Evolutionary conservation across 2,888 invertebrate genomes (phyloP).

Genomic region (Platycnemis pennipes): DNA sequence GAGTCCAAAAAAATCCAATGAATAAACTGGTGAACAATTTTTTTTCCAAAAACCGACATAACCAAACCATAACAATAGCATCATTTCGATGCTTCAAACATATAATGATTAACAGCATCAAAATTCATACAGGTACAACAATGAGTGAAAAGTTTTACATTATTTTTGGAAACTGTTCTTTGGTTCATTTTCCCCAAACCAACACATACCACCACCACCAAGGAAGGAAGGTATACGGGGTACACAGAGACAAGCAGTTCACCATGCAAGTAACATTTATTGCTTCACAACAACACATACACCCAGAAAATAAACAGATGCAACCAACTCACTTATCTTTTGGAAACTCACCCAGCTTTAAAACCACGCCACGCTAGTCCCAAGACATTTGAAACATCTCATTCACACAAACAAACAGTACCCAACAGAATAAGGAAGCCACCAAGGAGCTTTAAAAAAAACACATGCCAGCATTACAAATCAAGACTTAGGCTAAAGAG

Average conservation of each 20-base stretch:
- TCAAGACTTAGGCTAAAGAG: background rate
- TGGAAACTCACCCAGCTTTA: background rate
- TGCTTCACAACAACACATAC: background rate
- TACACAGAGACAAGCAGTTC: background rate
- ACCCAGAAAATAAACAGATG: background rate
- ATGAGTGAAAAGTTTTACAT: background rate
- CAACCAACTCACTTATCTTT: background rate
- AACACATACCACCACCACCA: background rate
- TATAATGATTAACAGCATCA: background rate
- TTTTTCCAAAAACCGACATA: too few species aligned
- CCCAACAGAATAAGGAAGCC: background rate
- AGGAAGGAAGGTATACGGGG: background rate
- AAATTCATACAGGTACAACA: background rate
- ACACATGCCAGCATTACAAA: conserved; percentile 11
- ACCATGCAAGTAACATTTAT: background rate
- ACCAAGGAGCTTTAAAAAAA: background rate
- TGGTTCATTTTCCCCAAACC: background rate
- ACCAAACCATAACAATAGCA: background rate
- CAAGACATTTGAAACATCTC: background rate
- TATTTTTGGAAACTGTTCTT: background rate
- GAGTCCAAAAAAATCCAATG: too few species aligned
- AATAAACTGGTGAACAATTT: too few species aligned
- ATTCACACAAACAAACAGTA: background rate
- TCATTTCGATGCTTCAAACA: background rate
- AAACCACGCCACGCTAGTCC: background rate